These are phyloP conservation scores for Corynorhinus townsendii DNA, from an alignment of 2,113 vertebrate genomes.

Conservation along the genomic window DNA sequence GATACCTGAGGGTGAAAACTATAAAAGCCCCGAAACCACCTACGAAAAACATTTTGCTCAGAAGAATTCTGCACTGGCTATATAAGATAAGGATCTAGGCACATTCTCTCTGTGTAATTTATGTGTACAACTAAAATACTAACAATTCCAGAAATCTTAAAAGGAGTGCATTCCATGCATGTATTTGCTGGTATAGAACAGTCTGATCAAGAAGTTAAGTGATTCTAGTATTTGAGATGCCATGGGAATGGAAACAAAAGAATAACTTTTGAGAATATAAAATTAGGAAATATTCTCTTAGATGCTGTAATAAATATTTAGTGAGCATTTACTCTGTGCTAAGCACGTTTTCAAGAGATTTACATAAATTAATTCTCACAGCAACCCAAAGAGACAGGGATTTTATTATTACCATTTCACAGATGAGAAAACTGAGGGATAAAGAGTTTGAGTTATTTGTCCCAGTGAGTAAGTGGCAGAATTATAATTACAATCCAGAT, in stretches of 20 bases:
- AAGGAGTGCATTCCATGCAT: background rate
- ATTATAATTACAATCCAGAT: background rate
- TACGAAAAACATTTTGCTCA: background rate
- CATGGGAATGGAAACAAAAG: background rate
- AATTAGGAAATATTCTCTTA: background rate
- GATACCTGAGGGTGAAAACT: background rate
- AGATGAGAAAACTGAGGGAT: background rate
- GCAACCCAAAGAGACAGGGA: background rate
- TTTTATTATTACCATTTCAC: background rate
- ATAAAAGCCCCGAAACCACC: background rate
- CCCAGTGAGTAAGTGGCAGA: background rate
- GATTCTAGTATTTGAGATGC: background rate
- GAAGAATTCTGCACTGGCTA: conserved; percentile 5
- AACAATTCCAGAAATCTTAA: conserved; percentile 44
- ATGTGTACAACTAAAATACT: conserved; percentile 8
- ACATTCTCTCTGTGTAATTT: background rate
- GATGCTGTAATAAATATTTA: background rate
- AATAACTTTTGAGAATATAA: background rate
- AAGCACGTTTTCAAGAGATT: background rate
- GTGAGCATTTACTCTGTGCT: background rate
- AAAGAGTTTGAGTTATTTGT: background rate
- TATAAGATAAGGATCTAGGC: conserved; percentile 42
- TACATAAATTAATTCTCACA: background rate
- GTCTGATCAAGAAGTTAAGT: background rate
- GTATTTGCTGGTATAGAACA: conserved; percentile 26